Evolutionary conservation across 2,113 vertebrate species (phyloP), one percentile per base, ranked within the genome.

Genomic region (Ginglymostoma cirratum): DNA sequence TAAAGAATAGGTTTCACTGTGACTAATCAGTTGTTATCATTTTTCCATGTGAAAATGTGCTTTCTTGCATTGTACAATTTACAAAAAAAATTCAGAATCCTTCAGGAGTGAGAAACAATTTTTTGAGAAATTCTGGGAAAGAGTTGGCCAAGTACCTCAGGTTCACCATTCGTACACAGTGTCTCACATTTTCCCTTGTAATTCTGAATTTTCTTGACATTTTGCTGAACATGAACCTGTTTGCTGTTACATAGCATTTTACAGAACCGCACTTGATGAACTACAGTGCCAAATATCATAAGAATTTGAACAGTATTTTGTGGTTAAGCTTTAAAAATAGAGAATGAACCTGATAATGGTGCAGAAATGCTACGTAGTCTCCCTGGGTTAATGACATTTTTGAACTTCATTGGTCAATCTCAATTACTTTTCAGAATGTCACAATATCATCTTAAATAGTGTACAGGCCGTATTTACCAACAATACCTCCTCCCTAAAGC

Each of bases 161-260:
- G 5, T 12, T 67, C n/a, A 69, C 42, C n/a, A 94, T 23, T 55
- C 17, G 42, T 30, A 69, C 24, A 94, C 38, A 55, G 55, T 65
- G 55, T n/a, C 19, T 72, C 38, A 52, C 42, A 27, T 27, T 95
- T 69, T 72, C 42, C 94, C 12, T 95, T 72, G 19, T 67, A 52
- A 72, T 95, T 55, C 42, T 52, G 67, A 95, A 15, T 95, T 95
- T 94, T 66, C 34, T 72, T 95, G 67, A 95, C 42, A 72, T 95
- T 95, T 95, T 72, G 38, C 94, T 95, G 94, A 94, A 95, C 42
- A 15, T n/a, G 72, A 72, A 34, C 94, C 67, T 72, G 42, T n/a
- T 72, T 72, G 52, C 69, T 69, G 10, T 95, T 69, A 70, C 66
- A 45, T 65, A 90, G 19, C 87, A 89, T 55, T 48, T 89, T 89